Percentiles rank a stretch among this genome's conserved stretches.
Evolutionary conservation across 2,113 vertebrate genomes (phyloP).

Genomic region (Pelobates fuscus): DNA sequence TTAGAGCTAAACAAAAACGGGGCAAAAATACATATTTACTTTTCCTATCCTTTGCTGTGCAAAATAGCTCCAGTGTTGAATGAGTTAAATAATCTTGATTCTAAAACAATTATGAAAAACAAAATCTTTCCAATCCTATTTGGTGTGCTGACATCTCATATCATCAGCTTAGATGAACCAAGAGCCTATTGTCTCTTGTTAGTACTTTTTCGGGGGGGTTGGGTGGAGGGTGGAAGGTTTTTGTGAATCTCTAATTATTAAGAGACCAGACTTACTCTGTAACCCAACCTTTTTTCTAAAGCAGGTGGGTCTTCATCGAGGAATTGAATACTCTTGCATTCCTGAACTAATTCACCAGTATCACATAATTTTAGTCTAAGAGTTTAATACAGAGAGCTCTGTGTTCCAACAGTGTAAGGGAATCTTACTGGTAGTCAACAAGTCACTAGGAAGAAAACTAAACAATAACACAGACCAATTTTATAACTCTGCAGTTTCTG

Average conservation of each 20-base stretch:
- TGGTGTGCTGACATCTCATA: not conserved
- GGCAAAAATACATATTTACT: no score
- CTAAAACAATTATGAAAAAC: not conserved
- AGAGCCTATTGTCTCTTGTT: constrained; percentile 20
- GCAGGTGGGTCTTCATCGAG: constrained; percentile 2
- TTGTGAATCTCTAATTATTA: constrained; percentile 11
- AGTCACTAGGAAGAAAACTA: not conserved
- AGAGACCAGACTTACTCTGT: constrained; percentile 12
- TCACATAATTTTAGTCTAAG: not conserved
- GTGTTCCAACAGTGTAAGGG: constrained; percentile 9
- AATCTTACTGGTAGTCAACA: not conserved
- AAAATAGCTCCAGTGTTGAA: no score
- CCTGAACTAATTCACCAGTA: not conserved
- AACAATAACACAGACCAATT: not conserved
- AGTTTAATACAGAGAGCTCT: constrained; percentile 2
- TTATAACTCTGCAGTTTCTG: not conserved
- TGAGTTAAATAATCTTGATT: no score
- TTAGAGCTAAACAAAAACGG: no score
- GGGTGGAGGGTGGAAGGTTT: no score
- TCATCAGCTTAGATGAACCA: not conserved
- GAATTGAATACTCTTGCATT: not conserved
- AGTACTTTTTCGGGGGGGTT: no score
- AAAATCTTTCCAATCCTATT: not conserved
- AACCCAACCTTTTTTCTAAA: constrained; percentile 4
- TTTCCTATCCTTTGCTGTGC: no score